phyloP scores from a whole-genome alignment of 2,888 invertebrate genomes.

The Dasypogon diadema region DNA sequence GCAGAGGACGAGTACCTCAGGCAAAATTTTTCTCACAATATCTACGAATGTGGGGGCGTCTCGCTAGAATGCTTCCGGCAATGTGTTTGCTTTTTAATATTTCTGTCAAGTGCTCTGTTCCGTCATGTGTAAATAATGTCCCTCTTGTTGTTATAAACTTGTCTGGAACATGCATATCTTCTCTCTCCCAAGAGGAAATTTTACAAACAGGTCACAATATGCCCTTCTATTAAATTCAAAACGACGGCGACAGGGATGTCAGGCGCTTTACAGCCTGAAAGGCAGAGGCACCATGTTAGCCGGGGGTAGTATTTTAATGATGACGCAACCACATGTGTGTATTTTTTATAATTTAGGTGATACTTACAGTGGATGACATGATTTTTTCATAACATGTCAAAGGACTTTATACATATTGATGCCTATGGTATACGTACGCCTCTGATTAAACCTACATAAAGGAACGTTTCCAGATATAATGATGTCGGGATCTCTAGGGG shows the following conservation, averaged over 20 bases:
- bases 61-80: conserved; percentile 50
- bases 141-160: conserved; percentile 56
- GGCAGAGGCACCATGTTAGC: conserved; percentile 7
- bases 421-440: background rate
- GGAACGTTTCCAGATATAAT: background rate
- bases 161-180: conserved; percentile 37
- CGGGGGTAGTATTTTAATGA: conserved; percentile 45
- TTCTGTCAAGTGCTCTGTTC: conserved; percentile 59
- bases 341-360: conserved; percentile 5
- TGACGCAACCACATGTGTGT: conserved; percentile 26
- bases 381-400: conserved; percentile 24
- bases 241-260: background rate
- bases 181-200: conserved; percentile 17
- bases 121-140: conserved; percentile 59
- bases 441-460: background rate
- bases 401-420: background rate
- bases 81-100: conserved; percentile 59
- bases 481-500: background rate
- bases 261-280: conserved; percentile 1
- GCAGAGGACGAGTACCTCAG: conserved; percentile 25
- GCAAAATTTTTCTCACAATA: conserved; percentile 22
- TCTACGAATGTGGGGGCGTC: background rate
- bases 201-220: conserved; percentile 47
- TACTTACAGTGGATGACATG: background rate
- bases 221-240: conserved; percentile 40